phyloP scores from a whole-genome alignment of 2,113 vertebrate genomes.

The Cranoglanis bouderius region DNA sequence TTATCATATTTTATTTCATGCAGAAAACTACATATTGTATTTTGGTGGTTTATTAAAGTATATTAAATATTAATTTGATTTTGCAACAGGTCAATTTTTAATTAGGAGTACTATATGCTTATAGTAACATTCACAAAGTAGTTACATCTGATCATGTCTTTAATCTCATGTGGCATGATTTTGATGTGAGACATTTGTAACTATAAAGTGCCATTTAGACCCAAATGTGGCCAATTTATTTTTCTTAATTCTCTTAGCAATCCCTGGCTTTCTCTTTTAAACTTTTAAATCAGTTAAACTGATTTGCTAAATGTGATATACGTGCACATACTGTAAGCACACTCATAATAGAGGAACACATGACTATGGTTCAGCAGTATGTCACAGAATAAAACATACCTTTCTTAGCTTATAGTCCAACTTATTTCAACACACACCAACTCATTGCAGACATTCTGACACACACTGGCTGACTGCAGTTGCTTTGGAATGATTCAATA shows the following conservation, averaged over 20 bases:
- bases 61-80: background rate
- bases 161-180: background rate
- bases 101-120: background rate
- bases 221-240: no score
- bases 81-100: background rate
- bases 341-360: no score
- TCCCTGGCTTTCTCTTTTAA: no score
- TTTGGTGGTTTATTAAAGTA: background rate
- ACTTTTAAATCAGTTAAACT: no score
- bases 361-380: no score
- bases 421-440: background rate
- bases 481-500: background rate
- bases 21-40: background rate
- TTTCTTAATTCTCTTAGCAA: no score
- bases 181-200: no score
- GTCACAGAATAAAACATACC: no score
- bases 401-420: background rate
- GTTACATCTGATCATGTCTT: background rate
- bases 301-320: no score
- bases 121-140: background rate
- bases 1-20: background rate
- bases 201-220: no score
- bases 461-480: background rate
- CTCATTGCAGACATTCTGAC: background rate
- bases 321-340: no score